Percentiles rank a stretch among this genome's conserved stretches.
Conservation (phyloP, 2,888 invertebrate species). For the Schrankia costaestrigalis region DNA sequence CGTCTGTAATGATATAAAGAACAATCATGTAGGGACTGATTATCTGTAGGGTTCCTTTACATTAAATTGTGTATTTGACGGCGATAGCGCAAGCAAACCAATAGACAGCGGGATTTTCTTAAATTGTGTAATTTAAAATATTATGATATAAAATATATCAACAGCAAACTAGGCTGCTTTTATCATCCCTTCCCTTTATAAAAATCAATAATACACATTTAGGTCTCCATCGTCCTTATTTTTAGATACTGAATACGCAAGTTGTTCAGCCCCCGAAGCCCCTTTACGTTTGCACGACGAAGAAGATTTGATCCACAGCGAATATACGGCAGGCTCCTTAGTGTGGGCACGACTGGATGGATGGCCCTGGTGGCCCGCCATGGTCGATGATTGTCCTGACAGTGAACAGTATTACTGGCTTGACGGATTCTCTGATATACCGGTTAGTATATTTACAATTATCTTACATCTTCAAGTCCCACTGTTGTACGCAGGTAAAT, state of each 20-base stretch:
- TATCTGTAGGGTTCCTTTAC: no score
- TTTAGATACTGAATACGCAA: constrained; percentile 64
- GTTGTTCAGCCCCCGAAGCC: constrained; percentile 76
- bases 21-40: no score
- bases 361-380: constrained; percentile 87
- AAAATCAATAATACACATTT: no score
- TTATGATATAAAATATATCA: no score
- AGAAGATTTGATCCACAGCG: constrained; percentile 78
- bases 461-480: not conserved
- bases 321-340: constrained; percentile 83
- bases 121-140: no score
- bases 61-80: no score
- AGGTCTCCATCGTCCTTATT: not conserved
- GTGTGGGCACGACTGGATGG: constrained; percentile 83
- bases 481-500: no score
- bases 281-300: constrained; percentile 64
- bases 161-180: no score
- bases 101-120: no score
- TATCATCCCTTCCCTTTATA: no score
- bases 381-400: constrained; percentile 85
- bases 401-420: constrained; percentile 81
- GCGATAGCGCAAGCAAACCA: no score
- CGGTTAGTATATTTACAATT: constrained; percentile 45
- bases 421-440: constrained; percentile 75
- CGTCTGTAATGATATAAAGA: no score